These are phyloP conservation scores for Pachypanchax playfairii DNA, from an alignment of 2,113 vertebrate species.

Conservation along the genomic window DNA sequence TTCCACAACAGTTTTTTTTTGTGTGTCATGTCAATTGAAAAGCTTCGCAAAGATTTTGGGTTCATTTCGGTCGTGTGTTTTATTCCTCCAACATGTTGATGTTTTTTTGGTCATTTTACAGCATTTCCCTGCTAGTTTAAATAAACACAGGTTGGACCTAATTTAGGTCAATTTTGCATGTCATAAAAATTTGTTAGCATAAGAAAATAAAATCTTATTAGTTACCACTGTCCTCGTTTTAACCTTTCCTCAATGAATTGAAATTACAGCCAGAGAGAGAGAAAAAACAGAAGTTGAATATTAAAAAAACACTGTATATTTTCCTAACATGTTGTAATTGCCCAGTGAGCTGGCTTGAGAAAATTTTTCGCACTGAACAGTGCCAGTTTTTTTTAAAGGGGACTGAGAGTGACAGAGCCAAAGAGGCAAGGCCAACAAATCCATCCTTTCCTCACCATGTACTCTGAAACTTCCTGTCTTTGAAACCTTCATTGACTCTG, in stretches of 20 bases:
- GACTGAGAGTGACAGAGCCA: conserved; percentile 54
- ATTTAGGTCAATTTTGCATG: conserved; percentile 59
- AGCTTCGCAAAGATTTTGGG: conserved; percentile 20
- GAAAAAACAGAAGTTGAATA: conserved; percentile 37
- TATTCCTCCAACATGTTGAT: conserved; percentile 21
- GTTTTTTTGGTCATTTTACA: conserved; percentile 31
- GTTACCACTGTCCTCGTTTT: conserved; percentile 61
- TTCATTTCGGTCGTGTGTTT: conserved; percentile 17
- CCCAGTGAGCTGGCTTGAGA: conserved; percentile 56
- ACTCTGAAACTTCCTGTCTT: conserved; percentile 14
- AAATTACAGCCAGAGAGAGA: conserved; percentile 53
- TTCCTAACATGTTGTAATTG: conserved; percentile 71
- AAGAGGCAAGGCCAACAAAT: conserved; percentile 22
- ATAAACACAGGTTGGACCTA: conserved; percentile 47
- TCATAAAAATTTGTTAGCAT: conserved; percentile 60
- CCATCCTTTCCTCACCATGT: conserved; percentile 4
- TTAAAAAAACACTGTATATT: conserved; percentile 58
- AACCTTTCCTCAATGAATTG: conserved; percentile 63
- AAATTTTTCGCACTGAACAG: conserved; percentile 56
- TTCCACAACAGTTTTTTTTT: conserved; percentile 26
- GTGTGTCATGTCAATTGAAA: conserved; percentile 15
- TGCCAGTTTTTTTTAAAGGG: conserved; percentile 64
- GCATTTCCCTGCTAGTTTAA: conserved; percentile 44
- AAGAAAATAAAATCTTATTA: conserved; percentile 59
- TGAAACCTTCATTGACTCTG: conserved; percentile 32